Evolutionary conservation across 2,888 invertebrate genomes (phyloP), one percentile per base, ranked within the genome.

Genomic region (Odontomyia ornata): DNA sequence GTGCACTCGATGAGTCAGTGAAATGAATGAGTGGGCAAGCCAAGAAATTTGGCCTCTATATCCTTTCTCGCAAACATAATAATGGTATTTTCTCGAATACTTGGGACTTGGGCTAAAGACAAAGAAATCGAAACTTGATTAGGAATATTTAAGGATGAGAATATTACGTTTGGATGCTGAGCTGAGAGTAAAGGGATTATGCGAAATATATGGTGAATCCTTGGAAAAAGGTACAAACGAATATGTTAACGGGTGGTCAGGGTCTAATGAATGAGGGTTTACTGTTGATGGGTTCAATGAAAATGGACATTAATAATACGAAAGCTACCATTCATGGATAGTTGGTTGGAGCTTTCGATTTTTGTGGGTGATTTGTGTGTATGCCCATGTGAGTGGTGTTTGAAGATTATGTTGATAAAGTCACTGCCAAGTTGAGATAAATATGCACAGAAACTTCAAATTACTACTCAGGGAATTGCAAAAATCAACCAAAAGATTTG

Each of bases 231-330:
- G 52, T 52, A 52, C n/a, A 52, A 52, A 52, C n/a, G 18, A 52
- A 52, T 52, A 15, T 52, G 15, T 52, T 18, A 4, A 52, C 52
- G 15, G 52, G 18, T 9, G 52, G 52, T 52, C 52, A 13, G 18
- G 18, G n/a, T 52, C 18, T 52, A 52, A 52, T 52, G 52, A 52
- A 52, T 52, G 52, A 52, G 52, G 52, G 52, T 52, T 52, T 52
- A 52, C 18, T 18, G 52, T n/a, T 52, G 52, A 52, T 52, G 52
- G 15, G n/a, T 52, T 18, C 18, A 18, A 18, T 52, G 52, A 52
- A 52, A 13, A 52, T 52, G 15, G 52, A 52, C 52, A 52, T 52
- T 52, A 52, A 52, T 52, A 52, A n/a, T 52, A 52, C 52, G 4
- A 18, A 52, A 52, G n/a, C n/a, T n/a, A 2, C 52, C 52, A 52